Evolutionary conservation across 1,140 invertebrate species (phyloP).

Genomic region (Berghia stephanieae): DNA sequence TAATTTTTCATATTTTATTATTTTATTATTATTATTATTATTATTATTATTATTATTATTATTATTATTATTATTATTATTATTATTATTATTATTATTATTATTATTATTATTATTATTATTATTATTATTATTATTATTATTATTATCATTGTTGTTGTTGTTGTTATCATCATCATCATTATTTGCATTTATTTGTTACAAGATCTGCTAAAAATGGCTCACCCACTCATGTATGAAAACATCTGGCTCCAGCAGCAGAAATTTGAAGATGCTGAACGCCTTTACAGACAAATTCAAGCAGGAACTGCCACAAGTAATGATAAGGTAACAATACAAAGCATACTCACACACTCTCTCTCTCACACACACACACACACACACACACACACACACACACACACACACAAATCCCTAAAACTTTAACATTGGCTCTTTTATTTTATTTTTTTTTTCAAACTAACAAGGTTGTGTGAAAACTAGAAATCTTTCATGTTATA

Average conservation of each 20-base stretch:
- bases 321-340: neutral
- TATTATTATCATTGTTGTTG: neutral
- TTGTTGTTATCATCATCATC: neutral
- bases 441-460: neutral
- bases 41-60: slow-evolving; percentile 10
- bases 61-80: neutral
- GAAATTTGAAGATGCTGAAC: slow-evolving; percentile 74
- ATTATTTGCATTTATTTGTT: neutral
- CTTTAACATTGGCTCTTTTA: no score
- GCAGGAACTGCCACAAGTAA: slow-evolving; percentile 61
- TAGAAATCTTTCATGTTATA: neutral
- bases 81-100: neutral
- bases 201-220: neutral
- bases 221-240: slow-evolving; percentile 56
- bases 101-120: neutral
- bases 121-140: neutral
- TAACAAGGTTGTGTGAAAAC: slow-evolving; percentile 6
- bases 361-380: slow-evolving; percentile 25
- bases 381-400: slow-evolving; percentile 24
- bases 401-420: slow-evolving; percentile 10
- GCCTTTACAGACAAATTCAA: slow-evolving; percentile 71
- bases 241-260: slow-evolving; percentile 74
- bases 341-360: neutral
- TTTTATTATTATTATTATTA: neutral
- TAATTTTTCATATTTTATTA: neutral